phyloP scores from a whole-genome alignment of 2,113 vertebrate species.

The Atrichornis clamosus region DNA sequence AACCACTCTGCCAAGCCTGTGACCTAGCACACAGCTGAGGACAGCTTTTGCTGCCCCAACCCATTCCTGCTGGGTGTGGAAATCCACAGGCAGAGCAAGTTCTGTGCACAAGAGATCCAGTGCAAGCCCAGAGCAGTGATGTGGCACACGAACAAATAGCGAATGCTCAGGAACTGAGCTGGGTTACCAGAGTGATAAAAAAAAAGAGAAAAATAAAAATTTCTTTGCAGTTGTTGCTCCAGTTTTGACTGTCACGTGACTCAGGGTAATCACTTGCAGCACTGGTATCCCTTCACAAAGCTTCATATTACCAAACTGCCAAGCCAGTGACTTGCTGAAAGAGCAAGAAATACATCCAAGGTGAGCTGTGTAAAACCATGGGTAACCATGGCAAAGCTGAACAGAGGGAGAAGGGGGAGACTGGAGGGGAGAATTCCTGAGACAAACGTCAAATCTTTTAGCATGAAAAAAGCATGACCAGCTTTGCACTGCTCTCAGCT shows the following conservation, averaged over 20 bases:
- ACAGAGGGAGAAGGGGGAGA: accelerated
- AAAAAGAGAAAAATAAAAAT: background rate
- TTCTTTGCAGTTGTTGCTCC: background rate
- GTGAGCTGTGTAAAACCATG: background rate
- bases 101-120: background rate
- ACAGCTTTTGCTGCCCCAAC: background rate
- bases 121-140: accelerated
- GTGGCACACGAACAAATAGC: background rate
- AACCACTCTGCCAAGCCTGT: background rate
- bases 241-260: background rate
- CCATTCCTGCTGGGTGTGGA: background rate
- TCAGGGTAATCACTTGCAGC: background rate
- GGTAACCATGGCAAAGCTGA: background rate
- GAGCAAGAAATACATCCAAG: background rate
- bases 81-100: background rate
- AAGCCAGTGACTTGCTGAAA: background rate
- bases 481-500: background rate
- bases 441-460: background rate
- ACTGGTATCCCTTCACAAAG: background rate
- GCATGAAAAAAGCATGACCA: background rate
- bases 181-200: background rate
- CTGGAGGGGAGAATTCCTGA: background rate
- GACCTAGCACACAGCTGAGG: background rate
- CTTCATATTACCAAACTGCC: background rate
- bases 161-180: background rate